Base-by-base conservation (phyloP, 2,888 invertebrate species). In the Ichneumon xanthorius region DNA sequence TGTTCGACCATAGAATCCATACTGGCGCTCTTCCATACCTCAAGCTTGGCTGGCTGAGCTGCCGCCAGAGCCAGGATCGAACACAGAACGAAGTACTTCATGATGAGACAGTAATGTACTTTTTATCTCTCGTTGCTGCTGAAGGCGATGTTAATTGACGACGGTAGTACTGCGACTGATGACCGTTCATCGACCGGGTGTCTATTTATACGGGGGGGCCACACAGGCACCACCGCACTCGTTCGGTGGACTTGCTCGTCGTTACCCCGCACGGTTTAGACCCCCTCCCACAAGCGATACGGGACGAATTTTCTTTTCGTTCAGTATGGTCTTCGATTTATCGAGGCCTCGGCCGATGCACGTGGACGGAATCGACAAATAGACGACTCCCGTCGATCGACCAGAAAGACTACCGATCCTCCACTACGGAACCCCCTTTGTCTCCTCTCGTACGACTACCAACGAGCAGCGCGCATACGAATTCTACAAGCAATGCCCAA, bases 1-100 rank as follows among this genome's bases (percentile, higher is more conserved):
- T 97, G 97, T 91, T 97, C 97, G 70, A 97, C 96, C 94, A 96
- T 95, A 77, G 95, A 95, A 91, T 97, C 96, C 95, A 97, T 95
- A 89, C 96, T 95, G 19, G 96, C 96, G 86, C 96, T 96, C 90
- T 96, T 96, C 96, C 96, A 97, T 94, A 96, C 96, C 72, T 95
- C 96, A 86, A 95, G 95, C 91, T 96, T 96, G 65, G 96, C 95
- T 30, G 96, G 96, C 91, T 96, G 96, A 45, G 96, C 95, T 85
- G 95, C 94, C 82, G 95, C 95, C 88, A 96, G 93, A 89, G 96
- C 96, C 87, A 96, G 94, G 87, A 96, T 91, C 89, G 95, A 95
- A 88, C 92, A 92, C 86, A 93, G 86, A 70, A 92, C 87, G 71
- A 92, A 70, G 87, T 92, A 89, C 88, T 92, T 93, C 92, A 92